These are phyloP conservation scores for Yoshiicerus persimilis DNA, from an alignment of 1,140 invertebrate genomes.

Conservation along the genomic window DNA sequence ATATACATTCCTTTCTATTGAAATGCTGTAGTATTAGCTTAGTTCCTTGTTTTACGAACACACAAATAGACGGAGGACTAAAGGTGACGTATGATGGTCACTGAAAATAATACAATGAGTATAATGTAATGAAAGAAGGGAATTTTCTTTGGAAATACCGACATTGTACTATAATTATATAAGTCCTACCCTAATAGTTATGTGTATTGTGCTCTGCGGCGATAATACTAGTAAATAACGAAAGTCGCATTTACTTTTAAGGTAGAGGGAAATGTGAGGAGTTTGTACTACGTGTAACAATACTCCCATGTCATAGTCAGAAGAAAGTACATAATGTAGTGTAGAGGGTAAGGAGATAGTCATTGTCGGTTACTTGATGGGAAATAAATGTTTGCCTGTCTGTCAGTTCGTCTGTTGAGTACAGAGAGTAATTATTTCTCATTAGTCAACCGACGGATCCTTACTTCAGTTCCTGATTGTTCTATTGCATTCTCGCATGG, in stretches of 20 bases:
- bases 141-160: background rate
- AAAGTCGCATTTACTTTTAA: background rate
- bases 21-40: too few relatives aligned
- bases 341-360: background rate
- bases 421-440: slow-evolving; percentile 47
- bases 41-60: background rate
- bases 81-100: background rate
- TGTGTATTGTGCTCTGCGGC: too few relatives aligned
- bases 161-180: background rate
- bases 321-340: too few relatives aligned
- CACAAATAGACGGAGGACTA: background rate
- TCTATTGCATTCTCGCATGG: background rate
- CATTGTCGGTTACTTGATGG: background rate
- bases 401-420: slow-evolving; percentile 35
- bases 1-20: too few relatives aligned
- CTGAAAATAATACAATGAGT: background rate
- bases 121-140: background rate
- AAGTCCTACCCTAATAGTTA: background rate
- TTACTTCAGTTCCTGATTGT: background rate
- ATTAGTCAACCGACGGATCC: slow-evolving; percentile 31
- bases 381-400: slow-evolving; percentile 28
- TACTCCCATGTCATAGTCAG: too few relatives aligned
- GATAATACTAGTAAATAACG: too few relatives aligned
- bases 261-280: too few relatives aligned
- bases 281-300: too few relatives aligned